A percentile compares a stretch with the other conserved stretches of the same genome.
Conservation (phyloP, 1,140 invertebrate species). For the Meteorus sp. region DNA sequence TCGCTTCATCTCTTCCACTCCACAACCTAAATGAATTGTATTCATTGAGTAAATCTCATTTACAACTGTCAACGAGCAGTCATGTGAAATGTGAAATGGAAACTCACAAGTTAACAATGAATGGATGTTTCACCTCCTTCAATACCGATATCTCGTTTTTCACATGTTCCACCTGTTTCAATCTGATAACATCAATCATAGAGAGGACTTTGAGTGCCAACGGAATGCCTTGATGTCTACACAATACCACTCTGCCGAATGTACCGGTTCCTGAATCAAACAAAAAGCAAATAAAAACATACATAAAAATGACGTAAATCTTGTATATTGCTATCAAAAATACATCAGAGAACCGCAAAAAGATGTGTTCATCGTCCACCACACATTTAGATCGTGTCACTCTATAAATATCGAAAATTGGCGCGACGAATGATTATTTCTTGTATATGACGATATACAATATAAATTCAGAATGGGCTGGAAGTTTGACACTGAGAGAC, state of each 20-base stretch:
- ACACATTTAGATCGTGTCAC: too few relatives aligned
- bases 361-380: too few relatives aligned
- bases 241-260: slow-evolving; percentile 88
- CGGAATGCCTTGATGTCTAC: slow-evolving; percentile 70
- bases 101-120: slow-evolving; percentile 93
- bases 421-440: too few relatives aligned
- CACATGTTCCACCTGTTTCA: slow-evolving; percentile 94
- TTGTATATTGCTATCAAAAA: too few relatives aligned
- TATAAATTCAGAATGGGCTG: too few relatives aligned
- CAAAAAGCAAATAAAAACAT: too few relatives aligned
- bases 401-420: too few relatives aligned
- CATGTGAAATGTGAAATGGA: background rate
- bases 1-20: slow-evolving; percentile 84
- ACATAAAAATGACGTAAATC: too few relatives aligned
- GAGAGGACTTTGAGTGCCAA: slow-evolving; percentile 88
- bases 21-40: slow-evolving; percentile 72
- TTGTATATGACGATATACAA: too few relatives aligned
- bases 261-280: slow-evolving; percentile 84
- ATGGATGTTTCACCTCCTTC: slow-evolving; percentile 86
- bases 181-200: slow-evolving; percentile 86
- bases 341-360: too few relatives aligned
- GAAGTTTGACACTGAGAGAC: too few relatives aligned
- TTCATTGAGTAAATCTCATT: slow-evolving; percentile 1
- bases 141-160: slow-evolving; percentile 93
- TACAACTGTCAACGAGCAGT: background rate